Base-by-base conservation (phyloP, 2,797 vertebrate species). In the Rousettus madagascariensis region DNA sequence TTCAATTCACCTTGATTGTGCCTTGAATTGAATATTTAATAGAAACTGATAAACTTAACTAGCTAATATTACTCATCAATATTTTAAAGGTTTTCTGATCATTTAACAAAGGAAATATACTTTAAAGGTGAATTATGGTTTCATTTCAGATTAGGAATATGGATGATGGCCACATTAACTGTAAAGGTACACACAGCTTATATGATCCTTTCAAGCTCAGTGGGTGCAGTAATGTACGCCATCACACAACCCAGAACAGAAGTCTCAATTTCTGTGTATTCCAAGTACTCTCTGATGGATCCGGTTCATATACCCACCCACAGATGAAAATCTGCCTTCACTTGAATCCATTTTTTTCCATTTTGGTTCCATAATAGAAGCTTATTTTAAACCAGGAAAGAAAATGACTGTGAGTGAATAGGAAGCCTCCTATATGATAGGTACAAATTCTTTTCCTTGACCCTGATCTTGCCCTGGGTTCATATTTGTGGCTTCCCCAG, bases 11-110 rank as follows among this genome's bases (percentile, higher is more conserved):
- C 28, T 91, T 12, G 9, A 43, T 75, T 55, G 5, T 86, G 66
- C 74, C 53, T 95, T 94, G 55, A 72, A 36, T 59, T 94, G 36
- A 94, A 90, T 95, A 91, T 89, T 89, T 80, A 91, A 83, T 26
- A 69, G 28, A 90, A 83, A 30, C 8, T 46, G 90, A 83, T 74
- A 86, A 72, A 65, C 0, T 59, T 94, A 90, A 89, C 7, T 74
- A 78, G 16, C 11, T 93, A 96, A 66, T 66, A 59, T 41, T 59
- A 51, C 15, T 61, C 20, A 77, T 53, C 7, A 91, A 38, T 91
- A 86, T 12, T 79, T 87, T 69, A 28, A 61, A 82, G 49, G 8
- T 55, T 75, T 84, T 94, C 8, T 43, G 7, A 53, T 92, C 4
- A 49, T 55, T 92, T 79, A 51, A 51, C 9, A 83, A 90, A 65